A percentile compares a stretch with the other conserved stretches of the same genome.
Evolutionary conservation across 2,888 invertebrate genomes (phyloP).

Genomic region (Gymnoscelis rufifasciata): DNA sequence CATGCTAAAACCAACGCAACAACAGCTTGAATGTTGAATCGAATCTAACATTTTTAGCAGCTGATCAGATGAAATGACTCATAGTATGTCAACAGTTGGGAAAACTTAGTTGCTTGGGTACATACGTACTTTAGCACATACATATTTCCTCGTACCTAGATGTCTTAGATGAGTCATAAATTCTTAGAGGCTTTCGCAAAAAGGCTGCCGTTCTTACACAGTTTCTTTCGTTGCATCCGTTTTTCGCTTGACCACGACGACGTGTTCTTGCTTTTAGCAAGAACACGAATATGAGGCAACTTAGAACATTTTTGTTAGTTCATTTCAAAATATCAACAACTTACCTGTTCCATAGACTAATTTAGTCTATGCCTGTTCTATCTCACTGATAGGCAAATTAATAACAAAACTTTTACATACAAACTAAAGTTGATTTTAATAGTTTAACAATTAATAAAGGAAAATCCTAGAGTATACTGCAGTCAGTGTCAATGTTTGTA

Average conservation of each 20-base stretch:
- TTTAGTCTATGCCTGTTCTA: too few relatives aligned
- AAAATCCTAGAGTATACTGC: too few relatives aligned
- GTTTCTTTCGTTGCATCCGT: conserved; percentile 5
- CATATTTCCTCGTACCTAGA: neutral
- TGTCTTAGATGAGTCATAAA: conserved; percentile 8
- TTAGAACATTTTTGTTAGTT: too few relatives aligned
- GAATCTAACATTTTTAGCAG: conserved; percentile 41
- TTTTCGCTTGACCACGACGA: conserved; percentile 6
- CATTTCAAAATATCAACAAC: too few relatives aligned
- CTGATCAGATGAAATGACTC: conserved; percentile 45
- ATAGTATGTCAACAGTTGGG: conserved; percentile 28
- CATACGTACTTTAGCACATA: neutral
- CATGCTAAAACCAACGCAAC: conserved; percentile 36
- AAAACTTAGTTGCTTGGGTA: conserved; percentile 9
- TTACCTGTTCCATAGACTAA: too few relatives aligned
- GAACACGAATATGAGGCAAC: too few relatives aligned
- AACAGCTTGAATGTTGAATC: conserved; percentile 29
- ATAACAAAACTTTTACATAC: too few relatives aligned
- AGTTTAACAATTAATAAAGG: too few relatives aligned
- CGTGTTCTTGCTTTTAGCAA: neutral
- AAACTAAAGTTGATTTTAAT: too few relatives aligned
- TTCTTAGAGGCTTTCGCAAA: conserved; percentile 3
- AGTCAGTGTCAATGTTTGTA: too few relatives aligned
- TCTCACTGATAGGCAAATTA: too few relatives aligned
- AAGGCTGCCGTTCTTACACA: conserved; percentile 11